Evolutionary conservation across 2,113 vertebrate species (phyloP).

Genomic region (Crocuta crocuta): DNA sequence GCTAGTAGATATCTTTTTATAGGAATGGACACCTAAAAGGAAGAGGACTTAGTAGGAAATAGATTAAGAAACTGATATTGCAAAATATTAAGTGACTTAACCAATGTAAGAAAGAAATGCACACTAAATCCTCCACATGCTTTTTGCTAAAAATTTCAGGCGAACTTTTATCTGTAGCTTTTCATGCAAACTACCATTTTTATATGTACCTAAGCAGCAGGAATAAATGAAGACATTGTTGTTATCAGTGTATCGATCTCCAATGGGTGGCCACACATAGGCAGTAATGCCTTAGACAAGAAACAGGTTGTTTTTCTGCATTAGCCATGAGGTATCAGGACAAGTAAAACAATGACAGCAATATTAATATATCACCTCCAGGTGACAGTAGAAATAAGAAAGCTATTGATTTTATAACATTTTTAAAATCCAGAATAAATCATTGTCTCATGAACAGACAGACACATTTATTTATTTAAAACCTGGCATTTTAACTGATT

Average conservation of each 20-base stretch:
- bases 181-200: background rate
- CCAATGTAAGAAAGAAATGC: background rate
- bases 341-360: slow-evolving; percentile 60
- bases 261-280: accelerated
- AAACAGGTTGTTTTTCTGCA: slow-evolving; percentile 58
- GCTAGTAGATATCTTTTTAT: background rate
- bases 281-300: background rate
- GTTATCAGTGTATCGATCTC: background rate
- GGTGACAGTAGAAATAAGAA: slow-evolving; percentile 79
- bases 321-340: slow-evolving; percentile 47
- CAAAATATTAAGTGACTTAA: background rate
- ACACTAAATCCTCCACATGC: background rate
- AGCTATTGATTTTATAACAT: slow-evolving; percentile 80
- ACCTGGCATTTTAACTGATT: slow-evolving; percentile 68
- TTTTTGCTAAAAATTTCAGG: background rate
- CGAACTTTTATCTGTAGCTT: accelerated
- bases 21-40: background rate
- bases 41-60: background rate
- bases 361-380: slow-evolving; percentile 72
- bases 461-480: slow-evolving; percentile 69
- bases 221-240: background rate
- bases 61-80: background rate
- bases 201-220: background rate
- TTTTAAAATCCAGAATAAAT: slow-evolving; percentile 75
- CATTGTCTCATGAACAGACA: slow-evolving; percentile 72